phyloP scores from a whole-genome alignment of 2,888 invertebrate genomes.

The Apodemia mormo region DNA sequence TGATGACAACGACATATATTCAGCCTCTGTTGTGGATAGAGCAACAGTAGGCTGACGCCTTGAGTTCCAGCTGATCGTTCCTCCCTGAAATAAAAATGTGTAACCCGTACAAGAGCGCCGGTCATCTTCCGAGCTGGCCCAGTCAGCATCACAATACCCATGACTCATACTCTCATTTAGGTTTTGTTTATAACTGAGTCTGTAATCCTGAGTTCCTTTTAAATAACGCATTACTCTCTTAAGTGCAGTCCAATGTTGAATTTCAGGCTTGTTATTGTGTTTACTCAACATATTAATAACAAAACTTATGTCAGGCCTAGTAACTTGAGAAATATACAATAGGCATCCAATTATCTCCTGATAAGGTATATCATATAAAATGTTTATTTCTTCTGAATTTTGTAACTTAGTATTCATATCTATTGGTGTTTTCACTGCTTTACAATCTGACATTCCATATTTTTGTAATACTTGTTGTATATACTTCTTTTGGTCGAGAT shows the following conservation, averaged over 20 bases:
- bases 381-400: conserved; percentile 16
- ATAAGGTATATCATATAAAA: conserved; percentile 22
- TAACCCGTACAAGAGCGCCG: no score
- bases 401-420: background rate
- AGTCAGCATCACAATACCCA: no score
- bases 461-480: conserved; percentile 4
- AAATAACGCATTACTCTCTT: no score
- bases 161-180: no score
- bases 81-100: no score
- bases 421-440: conserved; percentile 9
- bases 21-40: no score
- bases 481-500: conserved; percentile 3
- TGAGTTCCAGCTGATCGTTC: no score
- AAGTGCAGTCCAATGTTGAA: no score
- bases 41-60: background rate
- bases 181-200: background rate
- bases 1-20: no score
- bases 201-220: background rate
- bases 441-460: conserved; percentile 15
- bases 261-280: no score
- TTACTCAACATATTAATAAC: conserved; percentile 16
- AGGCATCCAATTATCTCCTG: conserved; percentile 29
- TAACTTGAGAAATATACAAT: conserved; percentile 30
- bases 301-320: conserved; percentile 35
- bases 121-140: no score